Conservation (phyloP, 2,113 vertebrate genomes). For the Myotis lucifugus region DNA sequence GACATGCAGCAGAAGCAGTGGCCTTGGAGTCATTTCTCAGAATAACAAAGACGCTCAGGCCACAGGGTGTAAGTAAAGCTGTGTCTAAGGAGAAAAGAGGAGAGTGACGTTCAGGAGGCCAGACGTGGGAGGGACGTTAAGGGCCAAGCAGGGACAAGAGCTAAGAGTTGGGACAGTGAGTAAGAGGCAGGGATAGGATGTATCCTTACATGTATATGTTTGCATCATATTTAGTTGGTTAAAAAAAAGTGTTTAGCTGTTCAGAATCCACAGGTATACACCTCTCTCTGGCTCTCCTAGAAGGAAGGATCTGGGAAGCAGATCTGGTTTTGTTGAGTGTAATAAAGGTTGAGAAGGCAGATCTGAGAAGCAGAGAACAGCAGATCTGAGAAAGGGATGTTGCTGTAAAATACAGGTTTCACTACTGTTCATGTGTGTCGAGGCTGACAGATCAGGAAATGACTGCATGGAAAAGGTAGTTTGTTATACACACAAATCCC, state of each 20-base stretch:
- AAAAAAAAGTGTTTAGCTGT: background rate
- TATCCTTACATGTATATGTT: accelerated
- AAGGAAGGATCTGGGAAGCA: background rate
- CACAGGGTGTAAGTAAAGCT: background rate
- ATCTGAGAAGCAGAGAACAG: background rate
- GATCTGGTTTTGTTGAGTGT: background rate
- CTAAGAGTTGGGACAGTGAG: background rate
- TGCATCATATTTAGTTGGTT: background rate
- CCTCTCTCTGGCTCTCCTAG: background rate
- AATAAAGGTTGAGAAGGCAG: background rate
- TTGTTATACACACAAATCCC: too few species aligned
- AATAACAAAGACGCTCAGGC: background rate
- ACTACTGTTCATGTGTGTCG: accelerated
- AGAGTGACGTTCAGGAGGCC: background rate
- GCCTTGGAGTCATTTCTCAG: background rate
- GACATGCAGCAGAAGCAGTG: accelerated
- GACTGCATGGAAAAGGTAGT: background rate
- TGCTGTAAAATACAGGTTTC: background rate
- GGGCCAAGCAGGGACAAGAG: background rate
- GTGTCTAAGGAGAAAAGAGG: background rate
- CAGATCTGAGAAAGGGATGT: background rate
- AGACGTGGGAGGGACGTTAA: accelerated
- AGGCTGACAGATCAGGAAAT: too few species aligned
- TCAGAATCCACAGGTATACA: background rate
- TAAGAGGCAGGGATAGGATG: background rate